Percentiles rank a stretch among this genome's conserved stretches.
Conservation (phyloP, 2,113 vertebrate genomes). For the Poeciliopsis retropinna region DNA sequence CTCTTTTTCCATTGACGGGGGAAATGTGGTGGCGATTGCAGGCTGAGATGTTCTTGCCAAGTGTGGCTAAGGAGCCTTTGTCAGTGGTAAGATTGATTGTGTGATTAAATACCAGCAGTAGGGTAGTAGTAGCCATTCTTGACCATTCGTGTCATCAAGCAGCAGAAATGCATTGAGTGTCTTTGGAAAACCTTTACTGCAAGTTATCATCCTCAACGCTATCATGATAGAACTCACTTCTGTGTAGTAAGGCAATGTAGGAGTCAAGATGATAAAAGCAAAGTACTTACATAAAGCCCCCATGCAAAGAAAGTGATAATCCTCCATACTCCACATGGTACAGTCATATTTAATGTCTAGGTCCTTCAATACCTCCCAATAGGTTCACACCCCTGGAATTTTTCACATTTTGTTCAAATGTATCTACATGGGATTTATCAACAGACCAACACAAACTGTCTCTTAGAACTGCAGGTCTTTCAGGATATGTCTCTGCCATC, state of each 20-base stretch:
- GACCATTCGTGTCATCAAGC: conserved; percentile 69
- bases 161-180: conserved; percentile 54
- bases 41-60: conserved; percentile 73
- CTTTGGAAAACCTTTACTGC: conserved; percentile 39
- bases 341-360: neutral
- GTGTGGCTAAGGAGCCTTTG: conserved; percentile 69
- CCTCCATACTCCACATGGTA: neutral
- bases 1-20: conserved; percentile 54
- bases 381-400: neutral
- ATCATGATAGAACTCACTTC: conserved; percentile 33
- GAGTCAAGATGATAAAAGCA: conserved; percentile 46
- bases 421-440: neutral
- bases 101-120: conserved; percentile 77
- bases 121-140: conserved; percentile 71
- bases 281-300: conserved; percentile 4
- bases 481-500: too few species aligned
- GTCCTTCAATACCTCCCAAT: neutral
- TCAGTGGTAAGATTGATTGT: conserved; percentile 77
- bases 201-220: conserved; percentile 39
- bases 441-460: neutral
- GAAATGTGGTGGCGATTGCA: conserved; percentile 68
- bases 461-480: too few species aligned
- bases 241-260: conserved; percentile 20
- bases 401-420: neutral
- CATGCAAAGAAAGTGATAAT: conserved; percentile 4